These are phyloP conservation scores for fruit fly (Drosophila melanogaster) DNA, from an alignment of 1,140 invertebrate genomes.

Conservation along the genomic window DNA sequence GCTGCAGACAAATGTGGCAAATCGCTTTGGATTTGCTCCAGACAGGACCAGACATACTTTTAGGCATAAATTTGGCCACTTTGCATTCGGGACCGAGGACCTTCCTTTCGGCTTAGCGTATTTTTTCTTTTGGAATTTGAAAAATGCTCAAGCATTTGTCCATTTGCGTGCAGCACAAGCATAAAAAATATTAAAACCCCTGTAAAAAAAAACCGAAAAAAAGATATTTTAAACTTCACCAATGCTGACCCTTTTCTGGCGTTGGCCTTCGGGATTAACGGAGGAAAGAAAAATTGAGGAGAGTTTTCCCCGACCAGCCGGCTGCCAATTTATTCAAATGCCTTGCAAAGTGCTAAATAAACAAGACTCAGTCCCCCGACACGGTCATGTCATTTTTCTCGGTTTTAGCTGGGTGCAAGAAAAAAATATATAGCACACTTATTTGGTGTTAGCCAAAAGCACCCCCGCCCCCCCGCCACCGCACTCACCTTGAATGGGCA, in stretches of 20 bases:
- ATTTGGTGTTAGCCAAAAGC: constrained; percentile 27
- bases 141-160: constrained; percentile 76
- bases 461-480: background rate
- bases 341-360: constrained; percentile 82
- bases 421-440: constrained; percentile 33
- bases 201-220: constrained; percentile 39
- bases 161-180: constrained; percentile 42
- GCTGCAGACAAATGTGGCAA: constrained; percentile 42
- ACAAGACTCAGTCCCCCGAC: constrained; percentile 73
- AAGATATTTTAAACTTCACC: constrained; percentile 52
- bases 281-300: constrained; percentile 70
- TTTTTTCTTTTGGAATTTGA: constrained; percentile 57
- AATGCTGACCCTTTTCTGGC: constrained; percentile 73
- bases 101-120: constrained; percentile 48
- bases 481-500: constrained; percentile 94
- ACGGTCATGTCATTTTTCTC: constrained; percentile 69
- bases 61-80: constrained; percentile 77
- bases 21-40: constrained; percentile 25
- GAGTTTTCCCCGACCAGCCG: constrained; percentile 55
- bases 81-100: constrained; percentile 49
- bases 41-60: constrained; percentile 54
- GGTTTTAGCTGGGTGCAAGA: constrained; percentile 46
- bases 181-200: constrained; percentile 21
- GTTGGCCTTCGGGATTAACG: constrained; percentile 69
- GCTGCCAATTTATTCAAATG: constrained; percentile 82